Conservation (phyloP, 2,797 vertebrate species). For the Tokudaia tokunoshimensis region DNA sequence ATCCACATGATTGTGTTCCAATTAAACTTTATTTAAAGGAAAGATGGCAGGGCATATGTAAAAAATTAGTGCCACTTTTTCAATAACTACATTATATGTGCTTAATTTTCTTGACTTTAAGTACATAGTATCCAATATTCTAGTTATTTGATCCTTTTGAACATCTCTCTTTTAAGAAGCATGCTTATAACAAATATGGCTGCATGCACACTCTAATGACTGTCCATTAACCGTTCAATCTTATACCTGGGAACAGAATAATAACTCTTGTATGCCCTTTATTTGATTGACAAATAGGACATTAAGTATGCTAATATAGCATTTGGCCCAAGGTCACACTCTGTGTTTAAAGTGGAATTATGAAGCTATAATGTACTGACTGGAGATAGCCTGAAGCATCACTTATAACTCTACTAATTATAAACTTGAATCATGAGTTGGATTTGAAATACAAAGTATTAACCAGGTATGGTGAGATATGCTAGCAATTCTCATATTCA, state of each 20-base stretch:
- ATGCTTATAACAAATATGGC: background rate
- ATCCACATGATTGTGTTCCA: background rate
- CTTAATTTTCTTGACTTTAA: slow-evolving; percentile 48
- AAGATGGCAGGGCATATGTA: background rate
- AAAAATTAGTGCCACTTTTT: background rate
- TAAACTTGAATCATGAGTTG: slow-evolving; percentile 16
- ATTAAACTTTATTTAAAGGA: slow-evolving; percentile 39
- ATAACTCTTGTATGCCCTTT: slow-evolving; percentile 7
- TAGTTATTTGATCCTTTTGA: background rate
- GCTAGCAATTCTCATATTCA: background rate
- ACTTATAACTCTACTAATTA: slow-evolving; percentile 8
- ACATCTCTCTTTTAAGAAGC: background rate
- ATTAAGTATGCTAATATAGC: slow-evolving; percentile 3
- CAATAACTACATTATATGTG: background rate
- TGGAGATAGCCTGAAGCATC: slow-evolving; percentile 10
- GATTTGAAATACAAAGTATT: slow-evolving; percentile 3
- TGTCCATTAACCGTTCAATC: background rate
- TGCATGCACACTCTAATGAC: background rate
- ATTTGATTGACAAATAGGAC: background rate
- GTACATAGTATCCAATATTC: background rate
- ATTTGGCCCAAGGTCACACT: slow-evolving; percentile 31
- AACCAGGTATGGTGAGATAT: background rate
- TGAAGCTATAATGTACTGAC: slow-evolving; percentile 47
- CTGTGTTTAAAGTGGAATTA: slow-evolving; percentile 36
- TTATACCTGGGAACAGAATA: slow-evolving; percentile 48